Percentiles rank a stretch among this genome's conserved stretches.
Evolutionary conservation across 2,113 vertebrate genomes (phyloP).

Genomic region (Pica pica): DNA sequence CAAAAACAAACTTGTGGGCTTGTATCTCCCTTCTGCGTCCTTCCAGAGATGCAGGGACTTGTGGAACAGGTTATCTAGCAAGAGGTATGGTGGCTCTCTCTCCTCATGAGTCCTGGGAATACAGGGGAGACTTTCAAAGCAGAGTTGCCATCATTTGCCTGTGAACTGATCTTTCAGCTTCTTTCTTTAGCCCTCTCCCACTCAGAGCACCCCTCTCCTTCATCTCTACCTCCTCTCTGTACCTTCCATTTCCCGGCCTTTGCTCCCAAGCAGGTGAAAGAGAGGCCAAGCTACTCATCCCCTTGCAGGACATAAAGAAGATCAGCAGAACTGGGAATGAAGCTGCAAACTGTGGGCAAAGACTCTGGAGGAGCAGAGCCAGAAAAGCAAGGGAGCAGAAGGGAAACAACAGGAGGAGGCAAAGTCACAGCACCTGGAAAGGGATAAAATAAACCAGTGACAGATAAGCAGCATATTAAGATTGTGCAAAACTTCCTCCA

Average conservation of each 20-base stretch:
- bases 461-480: not conserved
- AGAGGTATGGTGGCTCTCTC: not conserved
- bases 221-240: not conserved
- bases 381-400: not conserved
- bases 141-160: not conserved
- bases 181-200: not conserved
- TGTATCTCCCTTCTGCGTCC: not conserved
- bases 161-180: not conserved
- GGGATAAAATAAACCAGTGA: not conserved
- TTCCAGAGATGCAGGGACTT: not conserved
- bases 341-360: fast-evolving
- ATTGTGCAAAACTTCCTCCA: not conserved
- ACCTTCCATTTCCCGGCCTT: not conserved
- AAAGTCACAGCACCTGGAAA: not conserved
- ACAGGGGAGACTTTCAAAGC: not conserved
- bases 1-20: not conserved
- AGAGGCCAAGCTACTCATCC: not conserved
- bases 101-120: not conserved
- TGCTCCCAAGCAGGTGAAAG: not conserved
- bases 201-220: not conserved
- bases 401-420: not conserved
- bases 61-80: not conserved
- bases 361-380: not conserved
- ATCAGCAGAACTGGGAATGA: not conserved
- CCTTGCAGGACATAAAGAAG: not conserved